Base-by-base conservation (phyloP, 1,140 invertebrate genomes). In the Euschistus heros region DNA sequence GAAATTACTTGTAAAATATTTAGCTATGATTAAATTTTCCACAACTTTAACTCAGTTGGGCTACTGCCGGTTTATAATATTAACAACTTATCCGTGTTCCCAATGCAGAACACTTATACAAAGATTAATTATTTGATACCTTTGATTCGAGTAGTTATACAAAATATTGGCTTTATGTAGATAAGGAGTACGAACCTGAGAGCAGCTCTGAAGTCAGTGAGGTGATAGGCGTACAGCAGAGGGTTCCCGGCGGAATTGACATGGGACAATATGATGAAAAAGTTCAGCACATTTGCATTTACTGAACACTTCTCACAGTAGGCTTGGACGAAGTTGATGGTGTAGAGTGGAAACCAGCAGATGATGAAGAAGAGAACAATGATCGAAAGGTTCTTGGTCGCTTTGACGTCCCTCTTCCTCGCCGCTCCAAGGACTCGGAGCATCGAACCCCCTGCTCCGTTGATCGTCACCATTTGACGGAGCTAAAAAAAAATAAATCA, bases 341-440 rank as follows among this genome's bases (percentile, higher is more conserved):
- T 93, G 76, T 94, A 94, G 3, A 95, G 78, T 0, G 91, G 91
- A 60, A 94, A 88, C 91, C 92, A 95, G 73, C 91, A 94, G 55
- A 94, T 80, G 76, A 94, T 90, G 77, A 95, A 95, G 76, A 94
- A 93, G 42, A 89, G 76, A 1, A 95, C 91, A 61, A 95, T 94
- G 66, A 92, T 87, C 50, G 89, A 88, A 0, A 95, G 80, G 75
- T 92, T 94, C 72, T 93, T 89, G 0, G 91, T 92, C 8, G 90
- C 90, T 76, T 93, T 92, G 2, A 92, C 88, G 74, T 94, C 91
- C n/a, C 88, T 79, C 69, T 88, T 87, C 66, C 88, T 83, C 1
- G 87, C 86, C 0, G 88, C 86, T 0, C 88, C 88, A 5, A 92
- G 77, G 0, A 91, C 82, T 0, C 88, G 77, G 22, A 91, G 72